Percentiles rank a stretch among this genome's conserved stretches.
Evolutionary conservation across 1,140 invertebrate genomes (phyloP).

Genomic region (Sycophila sp.): DNA sequence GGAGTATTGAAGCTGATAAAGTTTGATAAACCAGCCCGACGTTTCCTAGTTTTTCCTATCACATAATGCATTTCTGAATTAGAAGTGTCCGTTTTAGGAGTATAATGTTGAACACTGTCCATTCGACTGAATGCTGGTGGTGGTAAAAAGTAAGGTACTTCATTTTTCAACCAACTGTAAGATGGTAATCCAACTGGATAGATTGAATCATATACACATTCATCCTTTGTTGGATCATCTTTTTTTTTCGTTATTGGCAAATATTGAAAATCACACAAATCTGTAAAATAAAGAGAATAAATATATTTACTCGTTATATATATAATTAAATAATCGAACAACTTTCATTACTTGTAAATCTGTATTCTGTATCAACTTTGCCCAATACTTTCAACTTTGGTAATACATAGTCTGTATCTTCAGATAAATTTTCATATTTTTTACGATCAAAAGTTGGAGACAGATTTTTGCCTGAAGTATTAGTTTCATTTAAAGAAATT

Average conservation of each 20-base stretch:
- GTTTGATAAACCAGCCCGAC: constrained; percentile 68
- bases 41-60: constrained; percentile 68
- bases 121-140: constrained; percentile 82
- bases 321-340: background rate
- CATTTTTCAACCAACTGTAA: constrained; percentile 70
- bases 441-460: constrained; percentile 43
- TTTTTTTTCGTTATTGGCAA: constrained; percentile 73
- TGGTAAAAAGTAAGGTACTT: constrained; percentile 76
- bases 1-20: constrained; percentile 68
- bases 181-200: constrained; percentile 72
- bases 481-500: background rate
- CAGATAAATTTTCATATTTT: constrained; percentile 51
- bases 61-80: constrained; percentile 48
- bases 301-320: background rate
- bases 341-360: constrained; percentile 81
- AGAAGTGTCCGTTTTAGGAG: constrained; percentile 58
- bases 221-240: constrained; percentile 60
- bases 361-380: constrained; percentile 74
- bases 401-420: constrained; percentile 49
- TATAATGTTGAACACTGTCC: constrained; percentile 72
- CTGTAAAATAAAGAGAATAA: constrained; percentile 66
- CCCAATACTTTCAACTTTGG: constrained; percentile 72
- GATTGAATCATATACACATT: constrained; percentile 75
- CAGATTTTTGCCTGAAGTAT: constrained; percentile 30
- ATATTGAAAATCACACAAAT: constrained; percentile 91